phyloP scores from a whole-genome alignment of 1,140 invertebrate species.

The Saccostrea glomerata region DNA sequence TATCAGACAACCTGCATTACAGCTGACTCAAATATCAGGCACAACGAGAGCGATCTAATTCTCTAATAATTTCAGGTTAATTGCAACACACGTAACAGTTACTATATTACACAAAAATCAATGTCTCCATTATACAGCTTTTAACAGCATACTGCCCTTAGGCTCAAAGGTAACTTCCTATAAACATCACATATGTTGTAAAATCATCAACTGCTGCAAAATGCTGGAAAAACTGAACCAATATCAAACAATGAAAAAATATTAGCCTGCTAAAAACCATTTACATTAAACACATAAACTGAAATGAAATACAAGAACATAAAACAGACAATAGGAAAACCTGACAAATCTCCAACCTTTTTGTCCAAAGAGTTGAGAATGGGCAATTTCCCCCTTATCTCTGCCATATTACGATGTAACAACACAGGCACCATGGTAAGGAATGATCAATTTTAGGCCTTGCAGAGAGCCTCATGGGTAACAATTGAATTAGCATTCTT shows the following conservation, averaged over 20 bases:
- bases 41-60: neutral
- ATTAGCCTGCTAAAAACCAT: neutral
- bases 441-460: slow-evolving; percentile 42
- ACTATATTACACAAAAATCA: slow-evolving; percentile 4
- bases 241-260: neutral
- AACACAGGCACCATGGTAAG: slow-evolving; percentile 38
- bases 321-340: neutral
- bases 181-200: slow-evolving; percentile 33
- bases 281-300: too few species aligned
- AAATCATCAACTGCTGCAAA: slow-evolving; percentile 16
- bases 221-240: neutral
- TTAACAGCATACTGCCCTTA: neutral
- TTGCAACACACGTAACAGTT: slow-evolving; percentile 18
- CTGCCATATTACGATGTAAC: slow-evolving; percentile 43
- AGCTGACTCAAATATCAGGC: neutral
- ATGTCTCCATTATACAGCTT: slow-evolving; percentile 22
- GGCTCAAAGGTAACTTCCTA: slow-evolving; percentile 11
- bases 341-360: slow-evolving; percentile 38
- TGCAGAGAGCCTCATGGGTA: slow-evolving; percentile 41
- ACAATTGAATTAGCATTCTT: slow-evolving; percentile 42
- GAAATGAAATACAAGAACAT: too few species aligned
- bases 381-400: slow-evolving; percentile 22
- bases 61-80: neutral
- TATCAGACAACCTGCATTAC: neutral
- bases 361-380: slow-evolving; percentile 40